Evolutionary conservation across 2,888 invertebrate species (phyloP), one percentile per base, ranked within the genome.

Genomic region (Gymnosoma rotundatum): DNA sequence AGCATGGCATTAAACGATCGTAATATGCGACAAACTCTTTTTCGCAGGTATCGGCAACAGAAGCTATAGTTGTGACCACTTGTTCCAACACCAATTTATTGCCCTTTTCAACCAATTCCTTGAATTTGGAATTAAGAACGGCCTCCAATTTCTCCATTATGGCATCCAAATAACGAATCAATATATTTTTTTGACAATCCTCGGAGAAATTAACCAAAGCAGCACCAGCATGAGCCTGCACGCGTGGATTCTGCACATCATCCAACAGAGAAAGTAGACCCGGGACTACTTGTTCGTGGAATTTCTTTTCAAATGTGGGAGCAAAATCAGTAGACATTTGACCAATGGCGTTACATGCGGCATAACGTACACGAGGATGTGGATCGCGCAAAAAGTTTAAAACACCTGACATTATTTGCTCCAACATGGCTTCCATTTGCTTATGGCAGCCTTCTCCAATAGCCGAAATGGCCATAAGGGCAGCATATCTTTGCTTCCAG

Each of bases 311-410:
- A 88, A 99, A 98, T 14, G 94, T 93, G 2, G 99, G 99, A 4
- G 98, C 98, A 93, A 99, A 99, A 93, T 99, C 99, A 0, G 99
- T 97, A 0, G 99, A 97, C 98, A 99, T 98, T 93, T 99, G 99
- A 10, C 99, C 99, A 60, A 99, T 95, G 21, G 99, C 99, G 93
- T 99, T 99, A 91, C 99, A 99, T 21, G 98, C 98, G 6, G 99
- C 99, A 91, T 98, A 99, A 79, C 99, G 91, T 3, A 92, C 92
- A 64, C 92, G 90, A 6, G 93, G 92, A 89, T 92, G 91, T 14
- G 96, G 95, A 92, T 98, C 98, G 87, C 95, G 94, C 25, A 98
- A 93, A 92, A 95, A 98, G 88, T 95, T 96, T 83, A 98, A 93
- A 52, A 99, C 96, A 52, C 97, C 98, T 56, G 96, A 95, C 93